phyloP scores from a whole-genome alignment of 2,797 vertebrate species.

The Hoplostethus mediterraneus region DNA sequence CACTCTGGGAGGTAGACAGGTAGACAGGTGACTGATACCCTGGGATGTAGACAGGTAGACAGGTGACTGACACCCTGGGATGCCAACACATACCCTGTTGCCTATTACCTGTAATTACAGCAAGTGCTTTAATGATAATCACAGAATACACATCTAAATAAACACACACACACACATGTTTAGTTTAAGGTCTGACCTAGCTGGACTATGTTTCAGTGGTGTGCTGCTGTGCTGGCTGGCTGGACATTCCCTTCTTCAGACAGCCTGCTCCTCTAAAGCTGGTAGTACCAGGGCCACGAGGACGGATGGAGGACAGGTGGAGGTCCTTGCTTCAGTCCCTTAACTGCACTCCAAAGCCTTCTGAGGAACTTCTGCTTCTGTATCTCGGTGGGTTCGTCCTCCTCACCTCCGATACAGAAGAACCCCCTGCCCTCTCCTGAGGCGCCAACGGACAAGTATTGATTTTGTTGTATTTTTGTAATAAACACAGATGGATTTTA shows the following conservation, averaged over 20 bases:
- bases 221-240: background rate
- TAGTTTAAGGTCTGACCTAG: background rate
- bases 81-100: conserved; percentile 26
- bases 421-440: conserved; percentile 30
- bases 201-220: background rate
- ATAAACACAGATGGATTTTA: conserved; percentile 49
- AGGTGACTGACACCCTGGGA: conserved; percentile 10
- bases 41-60: too few species aligned
- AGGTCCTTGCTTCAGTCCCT: conserved; percentile 25
- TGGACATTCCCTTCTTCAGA: background rate
- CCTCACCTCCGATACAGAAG: conserved; percentile 22
- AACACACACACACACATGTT: conserved; percentile 32
- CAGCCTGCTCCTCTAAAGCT: too few species aligned
- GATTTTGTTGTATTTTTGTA: conserved; percentile 73
- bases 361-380: conserved; percentile 32
- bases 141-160: background rate
- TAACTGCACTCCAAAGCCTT: conserved; percentile 14
- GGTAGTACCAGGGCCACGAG: background rate
- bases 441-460: conserved; percentile 4
- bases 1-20: background rate
- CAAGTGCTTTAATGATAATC: conserved; percentile 48
- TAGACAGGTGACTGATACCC: too few species aligned
- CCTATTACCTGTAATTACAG: conserved; percentile 34
- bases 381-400: conserved; percentile 24
- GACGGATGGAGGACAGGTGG: conserved; percentile 26